phyloP scores from a whole-genome alignment of 2,113 vertebrate genomes.

The Nymphicus hollandicus region DNA sequence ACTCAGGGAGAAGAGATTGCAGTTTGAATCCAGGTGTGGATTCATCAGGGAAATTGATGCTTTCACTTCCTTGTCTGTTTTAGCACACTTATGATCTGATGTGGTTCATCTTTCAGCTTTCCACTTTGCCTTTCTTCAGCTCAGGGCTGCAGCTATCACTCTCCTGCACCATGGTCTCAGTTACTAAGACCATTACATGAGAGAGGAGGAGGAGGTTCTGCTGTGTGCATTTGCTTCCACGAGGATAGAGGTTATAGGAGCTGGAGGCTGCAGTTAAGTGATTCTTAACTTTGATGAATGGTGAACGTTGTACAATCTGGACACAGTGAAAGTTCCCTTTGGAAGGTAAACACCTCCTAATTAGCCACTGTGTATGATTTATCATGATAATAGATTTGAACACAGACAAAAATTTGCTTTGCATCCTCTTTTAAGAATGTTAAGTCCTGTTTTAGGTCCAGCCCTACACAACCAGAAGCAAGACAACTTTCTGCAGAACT shows the following conservation, averaged over 20 bases:
- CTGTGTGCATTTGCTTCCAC: background rate
- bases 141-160: background rate
- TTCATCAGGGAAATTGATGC: background rate
- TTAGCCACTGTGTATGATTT: background rate
- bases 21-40: background rate
- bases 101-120: background rate
- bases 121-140: background rate
- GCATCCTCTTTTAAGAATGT: background rate
- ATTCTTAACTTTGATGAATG: background rate
- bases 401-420: background rate
- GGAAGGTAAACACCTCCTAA: background rate
- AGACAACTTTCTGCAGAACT: background rate
- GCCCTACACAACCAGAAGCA: background rate
- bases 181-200: background rate
- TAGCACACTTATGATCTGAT: rapidly evolving
- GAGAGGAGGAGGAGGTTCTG: background rate
- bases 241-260: background rate
- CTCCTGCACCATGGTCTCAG: rapidly evolving
- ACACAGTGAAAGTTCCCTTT: background rate
- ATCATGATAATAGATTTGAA: background rate
- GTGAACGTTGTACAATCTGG: background rate
- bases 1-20: background rate
- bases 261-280: background rate
- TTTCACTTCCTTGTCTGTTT: background rate
- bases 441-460: background rate